These are phyloP conservation scores for Zonitis immaculata DNA, from an alignment of 2,888 invertebrate genomes.

Conservation along the genomic window DNA sequence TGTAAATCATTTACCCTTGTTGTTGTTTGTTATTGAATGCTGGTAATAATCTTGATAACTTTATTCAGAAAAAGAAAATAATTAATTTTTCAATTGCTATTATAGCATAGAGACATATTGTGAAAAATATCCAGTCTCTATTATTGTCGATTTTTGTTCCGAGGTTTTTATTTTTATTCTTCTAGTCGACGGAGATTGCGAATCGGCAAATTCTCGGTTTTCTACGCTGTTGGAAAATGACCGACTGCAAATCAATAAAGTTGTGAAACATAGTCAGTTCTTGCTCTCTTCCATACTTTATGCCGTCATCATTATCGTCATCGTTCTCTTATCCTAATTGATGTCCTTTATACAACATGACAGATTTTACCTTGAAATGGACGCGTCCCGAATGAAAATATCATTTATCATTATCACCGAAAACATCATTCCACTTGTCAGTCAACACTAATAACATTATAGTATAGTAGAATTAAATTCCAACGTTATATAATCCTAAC, in stretches of 20 bases:
- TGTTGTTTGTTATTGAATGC: background rate
- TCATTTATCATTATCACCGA: background rate
- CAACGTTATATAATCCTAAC: constrained; percentile 21
- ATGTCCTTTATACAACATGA: constrained; percentile 15
- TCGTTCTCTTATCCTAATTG: background rate
- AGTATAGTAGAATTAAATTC: constrained; percentile 22
- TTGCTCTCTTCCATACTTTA: background rate
- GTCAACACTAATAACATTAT: constrained; percentile 24
- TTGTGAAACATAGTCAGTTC: background rate
- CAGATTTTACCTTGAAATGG: constrained; percentile 19
- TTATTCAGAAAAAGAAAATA: too few relatives aligned
- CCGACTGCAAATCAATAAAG: background rate
- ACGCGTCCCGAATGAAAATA: constrained; percentile 19
- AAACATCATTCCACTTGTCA: too few relatives aligned
- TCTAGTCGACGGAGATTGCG: background rate
- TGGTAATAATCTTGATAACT: too few relatives aligned
- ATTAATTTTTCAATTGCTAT: too few relatives aligned
- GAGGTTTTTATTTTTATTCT: background rate
- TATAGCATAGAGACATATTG: too few relatives aligned
- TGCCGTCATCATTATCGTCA: background rate
- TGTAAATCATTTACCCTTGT: background rate
- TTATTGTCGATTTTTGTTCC: background rate
- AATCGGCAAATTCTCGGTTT: background rate
- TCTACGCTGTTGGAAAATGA: background rate
- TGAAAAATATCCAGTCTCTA: background rate